Evolutionary conservation across 2,888 invertebrate species (phyloP).

Genomic region (Epinotia nisella): DNA sequence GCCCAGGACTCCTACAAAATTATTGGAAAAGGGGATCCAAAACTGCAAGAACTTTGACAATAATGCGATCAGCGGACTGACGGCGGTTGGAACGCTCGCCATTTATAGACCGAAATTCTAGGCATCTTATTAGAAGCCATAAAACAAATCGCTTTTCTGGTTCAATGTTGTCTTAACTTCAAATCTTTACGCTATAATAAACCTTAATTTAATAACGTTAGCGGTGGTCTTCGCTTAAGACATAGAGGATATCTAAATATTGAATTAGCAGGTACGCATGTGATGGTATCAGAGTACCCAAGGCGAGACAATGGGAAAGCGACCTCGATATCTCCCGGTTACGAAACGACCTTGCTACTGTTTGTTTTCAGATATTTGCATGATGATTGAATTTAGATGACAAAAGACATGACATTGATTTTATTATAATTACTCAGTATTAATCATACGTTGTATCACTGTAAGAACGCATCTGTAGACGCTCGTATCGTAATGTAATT

Average conservation of each 20-base stretch:
- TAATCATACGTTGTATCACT: not conserved
- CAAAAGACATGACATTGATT: slow-evolving; percentile 4
- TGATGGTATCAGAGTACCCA: slow-evolving; percentile 36
- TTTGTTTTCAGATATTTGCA: slow-evolving; percentile 52
- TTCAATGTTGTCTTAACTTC: not conserved
- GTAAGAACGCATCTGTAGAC: not conserved
- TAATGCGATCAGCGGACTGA: too few relatives aligned
- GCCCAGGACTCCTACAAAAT: too few relatives aligned
- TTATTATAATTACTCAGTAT: slow-evolving; percentile 18
- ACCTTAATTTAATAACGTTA: not conserved
- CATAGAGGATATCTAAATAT: slow-evolving; percentile 10
- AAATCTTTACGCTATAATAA: not conserved
- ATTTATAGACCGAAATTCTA: slow-evolving; percentile 6
- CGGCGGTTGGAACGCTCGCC: too few relatives aligned
- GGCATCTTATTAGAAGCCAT: slow-evolving; percentile 14
- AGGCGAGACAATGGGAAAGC: slow-evolving; percentile 61
- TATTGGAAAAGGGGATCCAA: too few relatives aligned
- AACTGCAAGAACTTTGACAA: too few relatives aligned
- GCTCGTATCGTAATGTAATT: not conserved
- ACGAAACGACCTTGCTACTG: slow-evolving; percentile 60
- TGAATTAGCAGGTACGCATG: slow-evolving; percentile 20
- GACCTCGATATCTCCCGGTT: slow-evolving; percentile 54
- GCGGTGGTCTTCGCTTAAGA: not conserved
- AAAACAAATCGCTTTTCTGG: slow-evolving; percentile 4
- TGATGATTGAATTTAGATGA: slow-evolving; percentile 48